phyloP scores from a whole-genome alignment of 2,113 vertebrate genomes.

The Halcyon malimbica region DNA sequence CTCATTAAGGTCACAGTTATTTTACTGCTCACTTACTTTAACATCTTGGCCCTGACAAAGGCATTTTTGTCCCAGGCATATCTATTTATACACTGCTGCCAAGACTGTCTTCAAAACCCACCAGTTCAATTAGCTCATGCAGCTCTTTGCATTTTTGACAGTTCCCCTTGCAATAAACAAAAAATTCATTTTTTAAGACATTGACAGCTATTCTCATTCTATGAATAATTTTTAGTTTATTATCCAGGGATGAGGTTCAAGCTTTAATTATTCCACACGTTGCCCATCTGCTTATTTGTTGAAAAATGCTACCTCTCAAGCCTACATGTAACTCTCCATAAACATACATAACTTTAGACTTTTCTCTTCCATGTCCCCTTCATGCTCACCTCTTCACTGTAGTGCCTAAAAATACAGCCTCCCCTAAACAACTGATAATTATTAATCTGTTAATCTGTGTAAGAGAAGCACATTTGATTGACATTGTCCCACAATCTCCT shows the following conservation, averaged over 20 bases:
- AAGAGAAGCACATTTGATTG: neutral
- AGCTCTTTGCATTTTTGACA: neutral
- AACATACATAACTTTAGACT: neutral
- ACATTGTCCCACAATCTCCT: neutral
- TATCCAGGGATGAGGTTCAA: neutral
- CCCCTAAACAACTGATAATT: neutral
- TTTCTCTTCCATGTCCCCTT: neutral
- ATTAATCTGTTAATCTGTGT: neutral
- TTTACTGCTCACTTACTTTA: conserved; percentile 3
- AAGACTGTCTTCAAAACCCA: conserved; percentile 3
- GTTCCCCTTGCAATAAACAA: neutral
- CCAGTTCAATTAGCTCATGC: neutral
- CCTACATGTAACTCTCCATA: neutral
- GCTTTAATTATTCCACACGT: neutral
- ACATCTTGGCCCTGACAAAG: conserved; percentile 7
- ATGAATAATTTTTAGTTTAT: neutral
- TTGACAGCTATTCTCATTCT: neutral
- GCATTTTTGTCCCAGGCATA: neutral
- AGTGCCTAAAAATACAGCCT: neutral
- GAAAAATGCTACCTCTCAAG: neutral
- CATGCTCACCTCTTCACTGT: neutral
- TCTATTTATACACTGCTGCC: neutral
- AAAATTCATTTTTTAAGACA: neutral
- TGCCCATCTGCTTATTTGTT: neutral
- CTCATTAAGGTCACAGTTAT: conserved; percentile 13